A percentile compares a stretch with the other conserved stretches of the same genome.
phyloP scores from a whole-genome alignment of 2,797 vertebrate genomes.

The Leptoclinus maculatus region DNA sequence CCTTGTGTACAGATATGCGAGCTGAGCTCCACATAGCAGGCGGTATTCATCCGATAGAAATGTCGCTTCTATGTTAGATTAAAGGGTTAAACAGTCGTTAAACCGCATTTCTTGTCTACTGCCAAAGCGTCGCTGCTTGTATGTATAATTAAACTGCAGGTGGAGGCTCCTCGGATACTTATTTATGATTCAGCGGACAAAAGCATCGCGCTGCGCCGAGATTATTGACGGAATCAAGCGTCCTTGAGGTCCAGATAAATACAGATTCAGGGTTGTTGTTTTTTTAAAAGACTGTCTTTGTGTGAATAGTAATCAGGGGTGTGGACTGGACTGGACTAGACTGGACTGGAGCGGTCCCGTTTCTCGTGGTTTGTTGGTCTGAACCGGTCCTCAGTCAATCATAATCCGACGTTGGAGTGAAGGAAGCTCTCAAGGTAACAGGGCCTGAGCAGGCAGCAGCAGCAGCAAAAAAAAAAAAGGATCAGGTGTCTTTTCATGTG shows the following conservation, averaged over 20 bases:
- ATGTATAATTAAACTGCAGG: constrained; percentile 60
- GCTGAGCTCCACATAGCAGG: constrained; percentile 67
- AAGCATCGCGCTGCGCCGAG: constrained; percentile 68
- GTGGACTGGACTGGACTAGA: constrained; percentile 42
- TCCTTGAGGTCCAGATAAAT: constrained; percentile 64
- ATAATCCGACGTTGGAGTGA: constrained; percentile 56
- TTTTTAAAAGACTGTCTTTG: background rate
- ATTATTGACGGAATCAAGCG: constrained; percentile 61
- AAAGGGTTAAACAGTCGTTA: constrained; percentile 37
- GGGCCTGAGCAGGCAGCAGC: constrained; percentile 42
- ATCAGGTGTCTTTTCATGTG: constrained; percentile 64
- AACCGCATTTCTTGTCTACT: constrained; percentile 42
- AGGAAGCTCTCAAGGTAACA: constrained; percentile 49
- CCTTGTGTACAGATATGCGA: constrained; percentile 81
- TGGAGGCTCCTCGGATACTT: constrained; percentile 55
- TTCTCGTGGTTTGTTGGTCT: constrained; percentile 56
- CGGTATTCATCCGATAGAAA: constrained; percentile 65
- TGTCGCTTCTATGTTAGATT: constrained; percentile 60
- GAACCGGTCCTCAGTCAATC: constrained; percentile 57
- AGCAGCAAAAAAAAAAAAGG: background rate
- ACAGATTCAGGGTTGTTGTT: constrained; percentile 43
- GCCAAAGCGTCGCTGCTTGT: constrained; percentile 30
- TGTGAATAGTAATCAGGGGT: constrained; percentile 69
- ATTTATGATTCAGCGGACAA: constrained; percentile 73
- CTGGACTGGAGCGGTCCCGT: constrained; percentile 44